Evolutionary conservation across 2,113 vertebrate genomes (phyloP).

Genomic region (Cacatua alba): DNA sequence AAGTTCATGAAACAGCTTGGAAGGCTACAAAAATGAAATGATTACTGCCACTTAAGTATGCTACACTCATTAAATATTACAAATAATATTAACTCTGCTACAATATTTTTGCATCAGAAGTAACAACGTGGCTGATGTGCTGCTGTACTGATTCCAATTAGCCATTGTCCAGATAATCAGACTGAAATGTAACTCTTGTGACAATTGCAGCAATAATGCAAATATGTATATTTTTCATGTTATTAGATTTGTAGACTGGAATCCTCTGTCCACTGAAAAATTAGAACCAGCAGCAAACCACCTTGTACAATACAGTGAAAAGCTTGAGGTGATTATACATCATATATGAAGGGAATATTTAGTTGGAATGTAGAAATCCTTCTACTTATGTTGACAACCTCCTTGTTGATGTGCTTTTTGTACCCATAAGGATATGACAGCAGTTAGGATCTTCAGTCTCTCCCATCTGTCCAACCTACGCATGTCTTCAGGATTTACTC

Average conservation of each 20-base stretch:
- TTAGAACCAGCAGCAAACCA: background rate
- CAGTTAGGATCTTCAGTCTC: background rate
- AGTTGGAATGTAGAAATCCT: background rate
- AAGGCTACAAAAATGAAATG: background rate
- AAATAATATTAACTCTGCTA: background rate
- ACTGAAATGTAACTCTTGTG: background rate
- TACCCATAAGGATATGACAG: background rate
- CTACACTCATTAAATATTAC: background rate
- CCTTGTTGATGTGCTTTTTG: background rate
- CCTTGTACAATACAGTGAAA: background rate
- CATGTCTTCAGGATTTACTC: background rate
- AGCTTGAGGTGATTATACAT: background rate
- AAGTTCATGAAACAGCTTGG: constrained; percentile 1
- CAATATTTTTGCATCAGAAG: background rate
- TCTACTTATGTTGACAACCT: background rate
- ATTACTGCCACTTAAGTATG: background rate
- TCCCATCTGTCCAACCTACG: background rate
- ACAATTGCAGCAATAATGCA: background rate
- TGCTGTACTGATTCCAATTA: background rate
- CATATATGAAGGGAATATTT: background rate
- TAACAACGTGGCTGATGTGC: background rate
- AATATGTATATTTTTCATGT: background rate
- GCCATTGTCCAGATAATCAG: background rate
- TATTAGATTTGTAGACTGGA: background rate
- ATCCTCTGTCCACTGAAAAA: background rate